Base-by-base conservation (phyloP, 2,888 invertebrate genomes). In the Parasteatoda lunata region DNA sequence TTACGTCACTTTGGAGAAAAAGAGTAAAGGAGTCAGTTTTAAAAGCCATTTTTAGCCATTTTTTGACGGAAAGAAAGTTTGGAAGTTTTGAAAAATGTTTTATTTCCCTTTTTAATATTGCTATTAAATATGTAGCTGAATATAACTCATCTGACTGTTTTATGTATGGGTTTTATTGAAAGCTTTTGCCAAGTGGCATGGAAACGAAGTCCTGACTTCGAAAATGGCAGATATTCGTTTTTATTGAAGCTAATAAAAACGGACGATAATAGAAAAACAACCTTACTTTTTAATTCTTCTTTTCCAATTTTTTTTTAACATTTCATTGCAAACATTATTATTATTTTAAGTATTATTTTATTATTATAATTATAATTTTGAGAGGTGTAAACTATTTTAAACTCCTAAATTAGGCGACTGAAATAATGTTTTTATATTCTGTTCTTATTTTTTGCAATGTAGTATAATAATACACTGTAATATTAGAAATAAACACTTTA, bases 31-130 rank as follows among this genome's bases (percentile, higher is more conserved):
- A 48, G 71, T 73, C 59, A 52, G 52, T 81, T 81, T 81, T 77
- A 71, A 83, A 83, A 83, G 76, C 80, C 80, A 80, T 80, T 80
- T 72, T 72, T 65, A 80, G 48, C 49, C 64, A 69, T 59, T 84
- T 77, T 84, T 84, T 71, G 45, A 59, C 9, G 70, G 70, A 71
- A 65, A 83, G 71, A 77, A 84, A 77, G 77, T 71, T 84, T 72
- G 52, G 64, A 52, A 84, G 59, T 64, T 78, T 72, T 75, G 68
- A 84, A 72, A 76, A 82, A 81, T 81, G 75, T 84, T 84, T 84
- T 77, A 84, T 49, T 48, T 70, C 5, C 54, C 52, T 68, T 52
- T 77, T 49, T 65, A 66, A 77, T 72, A 77, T 77, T 66, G 77
- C 83, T 72, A 77, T 84, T 84, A 83, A 83, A 83, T 77, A 49